These are phyloP conservation scores for Eurytoma adleriae DNA, from an alignment of 2,888 invertebrate species.

Conservation along the genomic window DNA sequence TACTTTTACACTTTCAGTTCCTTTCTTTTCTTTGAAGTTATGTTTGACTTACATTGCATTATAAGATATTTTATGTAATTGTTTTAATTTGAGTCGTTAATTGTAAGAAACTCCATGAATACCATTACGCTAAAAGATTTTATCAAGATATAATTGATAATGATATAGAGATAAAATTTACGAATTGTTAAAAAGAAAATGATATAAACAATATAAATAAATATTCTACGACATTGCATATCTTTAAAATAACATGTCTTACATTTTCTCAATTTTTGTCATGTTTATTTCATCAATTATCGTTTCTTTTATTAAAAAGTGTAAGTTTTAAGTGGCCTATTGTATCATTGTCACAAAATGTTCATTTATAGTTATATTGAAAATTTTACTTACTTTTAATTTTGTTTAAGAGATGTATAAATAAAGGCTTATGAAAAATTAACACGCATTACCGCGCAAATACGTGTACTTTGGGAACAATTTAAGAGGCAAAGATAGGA, in stretches of 20 bases:
- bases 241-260: no score
- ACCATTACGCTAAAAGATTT: neutral
- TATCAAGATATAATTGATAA: conserved; percentile 2
- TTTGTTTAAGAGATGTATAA: no score
- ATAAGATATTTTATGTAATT: no score
- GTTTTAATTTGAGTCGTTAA: no score
- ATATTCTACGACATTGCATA: neutral
- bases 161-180: conserved; percentile 14
- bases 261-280: neutral
- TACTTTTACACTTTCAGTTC: no score
- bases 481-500: conserved; percentile 34
- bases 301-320: no score
- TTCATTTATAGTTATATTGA: no score
- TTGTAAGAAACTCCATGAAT: neutral
- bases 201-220: neutral
- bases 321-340: no score
- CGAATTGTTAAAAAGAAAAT: conserved; percentile 14
- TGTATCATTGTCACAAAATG: no score
- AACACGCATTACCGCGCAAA: conserved; percentile 19
- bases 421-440: neutral
- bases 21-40: no score
- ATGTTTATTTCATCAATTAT: no score
- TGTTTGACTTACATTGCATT: neutral
- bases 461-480: conserved; percentile 55
- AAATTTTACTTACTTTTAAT: no score